A percentile compares a stretch with the other conserved stretches of the same genome.
Evolutionary conservation across 2,113 vertebrate species (phyloP).

Genomic region (Cynopterus brachyotis): DNA sequence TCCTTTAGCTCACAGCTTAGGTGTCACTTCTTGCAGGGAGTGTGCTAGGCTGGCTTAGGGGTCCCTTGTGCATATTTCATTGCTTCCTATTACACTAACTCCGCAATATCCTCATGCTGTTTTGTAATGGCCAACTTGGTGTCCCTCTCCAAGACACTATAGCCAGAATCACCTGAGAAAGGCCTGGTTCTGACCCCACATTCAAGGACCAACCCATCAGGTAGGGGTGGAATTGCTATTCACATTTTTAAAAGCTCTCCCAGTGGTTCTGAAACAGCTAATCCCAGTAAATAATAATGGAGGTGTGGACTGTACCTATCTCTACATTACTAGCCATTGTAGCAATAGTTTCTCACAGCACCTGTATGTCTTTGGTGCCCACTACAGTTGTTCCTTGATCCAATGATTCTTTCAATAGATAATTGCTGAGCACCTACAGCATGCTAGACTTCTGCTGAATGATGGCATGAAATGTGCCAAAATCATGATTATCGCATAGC

Average conservation of each 20-base stretch:
- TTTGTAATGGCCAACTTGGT: not conserved
- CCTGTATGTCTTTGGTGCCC: not conserved
- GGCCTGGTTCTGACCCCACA: not conserved
- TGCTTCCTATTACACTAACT: not conserved
- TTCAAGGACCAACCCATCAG: not conserved
- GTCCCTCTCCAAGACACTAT: not conserved
- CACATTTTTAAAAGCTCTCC: not conserved
- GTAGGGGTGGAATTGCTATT: not conserved
- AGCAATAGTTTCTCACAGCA: not conserved
- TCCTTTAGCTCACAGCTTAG: not conserved
- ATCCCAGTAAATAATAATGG: not conserved
- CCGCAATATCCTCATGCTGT: not conserved
- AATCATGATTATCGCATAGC: not conserved
- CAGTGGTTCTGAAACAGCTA: not conserved
- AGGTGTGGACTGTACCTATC: not conserved
- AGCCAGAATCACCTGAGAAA: not conserved
- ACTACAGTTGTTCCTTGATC: not conserved
- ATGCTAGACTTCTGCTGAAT: not conserved
- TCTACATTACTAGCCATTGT: not conserved
- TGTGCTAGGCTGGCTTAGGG: not conserved
- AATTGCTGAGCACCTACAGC: not conserved
- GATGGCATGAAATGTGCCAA: not conserved
- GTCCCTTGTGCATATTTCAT: rapidly evolving
- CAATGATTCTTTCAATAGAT: not conserved
- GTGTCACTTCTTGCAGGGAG: not conserved